phyloP scores from a whole-genome alignment of 2,888 invertebrate species.

The Nemurella pictetii region DNA sequence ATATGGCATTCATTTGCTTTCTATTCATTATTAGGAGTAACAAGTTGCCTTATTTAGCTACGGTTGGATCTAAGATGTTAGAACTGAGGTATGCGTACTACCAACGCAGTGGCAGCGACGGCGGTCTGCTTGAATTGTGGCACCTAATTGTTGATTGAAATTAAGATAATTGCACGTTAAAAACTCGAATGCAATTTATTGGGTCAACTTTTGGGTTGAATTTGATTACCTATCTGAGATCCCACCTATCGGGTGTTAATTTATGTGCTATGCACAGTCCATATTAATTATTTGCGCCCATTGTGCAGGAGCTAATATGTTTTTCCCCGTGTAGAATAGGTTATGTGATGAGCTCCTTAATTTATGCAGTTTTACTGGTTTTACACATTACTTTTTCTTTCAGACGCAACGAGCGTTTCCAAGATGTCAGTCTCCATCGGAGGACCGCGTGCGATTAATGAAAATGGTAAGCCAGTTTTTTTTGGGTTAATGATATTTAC shows the following conservation, averaged over 20 bases:
- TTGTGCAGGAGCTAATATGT: too few relatives aligned
- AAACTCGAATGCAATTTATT: too few relatives aligned
- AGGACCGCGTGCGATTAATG: neutral
- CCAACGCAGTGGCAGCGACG: neutral
- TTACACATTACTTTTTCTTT: too few relatives aligned
- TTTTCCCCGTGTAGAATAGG: too few relatives aligned
- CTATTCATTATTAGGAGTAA: neutral
- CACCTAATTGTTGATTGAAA: neutral
- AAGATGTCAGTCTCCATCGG: neutral
- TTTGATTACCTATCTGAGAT: too few relatives aligned
- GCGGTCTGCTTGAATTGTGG: neutral
- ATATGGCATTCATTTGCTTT: neutral
- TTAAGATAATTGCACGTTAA: too few relatives aligned
- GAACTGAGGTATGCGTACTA: neutral
- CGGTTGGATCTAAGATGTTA: neutral
- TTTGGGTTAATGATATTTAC: neutral
- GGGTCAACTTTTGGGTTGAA: too few relatives aligned
- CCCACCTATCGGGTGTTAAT: too few relatives aligned
- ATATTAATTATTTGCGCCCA: too few relatives aligned
- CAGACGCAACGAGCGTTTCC: neutral
- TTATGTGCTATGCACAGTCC: too few relatives aligned
- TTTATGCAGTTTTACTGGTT: too few relatives aligned
- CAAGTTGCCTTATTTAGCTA: constrained; percentile 19
- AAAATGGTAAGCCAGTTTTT: neutral
- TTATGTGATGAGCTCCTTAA: too few relatives aligned